phyloP scores from a whole-genome alignment of 2,888 invertebrate genomes.

The Cryptus viduatorius region DNA sequence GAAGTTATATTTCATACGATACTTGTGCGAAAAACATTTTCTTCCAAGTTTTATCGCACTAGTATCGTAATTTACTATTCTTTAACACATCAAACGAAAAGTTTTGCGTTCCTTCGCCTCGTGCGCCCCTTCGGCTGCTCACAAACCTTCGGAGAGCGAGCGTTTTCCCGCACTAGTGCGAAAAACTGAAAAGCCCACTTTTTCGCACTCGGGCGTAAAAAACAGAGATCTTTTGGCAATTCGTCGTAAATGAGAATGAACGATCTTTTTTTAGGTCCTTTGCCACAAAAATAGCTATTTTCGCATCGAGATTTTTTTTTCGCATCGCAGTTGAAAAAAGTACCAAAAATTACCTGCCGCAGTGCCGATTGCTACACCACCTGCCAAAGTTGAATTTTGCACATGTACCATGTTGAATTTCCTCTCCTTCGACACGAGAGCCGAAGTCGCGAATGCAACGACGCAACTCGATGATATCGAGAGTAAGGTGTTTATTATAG shows the following conservation, averaged over 20 bases:
- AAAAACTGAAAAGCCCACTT: neutral
- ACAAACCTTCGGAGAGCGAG: too few species aligned
- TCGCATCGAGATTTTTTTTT: constrained; percentile 14
- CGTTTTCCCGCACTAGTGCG: neutral
- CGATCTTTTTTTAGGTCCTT: neutral
- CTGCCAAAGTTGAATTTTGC: constrained; percentile 97
- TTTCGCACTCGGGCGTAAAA: too few species aligned
- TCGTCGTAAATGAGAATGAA: too few species aligned
- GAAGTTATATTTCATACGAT: too few species aligned
- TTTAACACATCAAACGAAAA: too few species aligned
- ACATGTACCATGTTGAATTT: constrained; percentile 97
- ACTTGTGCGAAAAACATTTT: too few species aligned
- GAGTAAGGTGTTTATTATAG: constrained; percentile 97
- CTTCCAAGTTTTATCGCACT: too few species aligned
- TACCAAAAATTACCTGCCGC: constrained; percentile 86
- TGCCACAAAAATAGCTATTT: neutral
- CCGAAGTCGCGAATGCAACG: constrained; percentile 93
- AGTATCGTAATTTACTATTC: too few species aligned
- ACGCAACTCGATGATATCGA: constrained; percentile 94
- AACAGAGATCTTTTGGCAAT: too few species aligned
- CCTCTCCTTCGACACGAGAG: constrained; percentile 90
- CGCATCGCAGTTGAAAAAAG: neutral
- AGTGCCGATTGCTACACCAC: constrained; percentile 96
- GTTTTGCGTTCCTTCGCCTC: too few species aligned
- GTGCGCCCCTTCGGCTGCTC: too few species aligned